Evolutionary conservation across 2,888 invertebrate genomes (phyloP), one percentile per base, ranked within the genome.

Genomic region (Chloroclysta siterata): DNA sequence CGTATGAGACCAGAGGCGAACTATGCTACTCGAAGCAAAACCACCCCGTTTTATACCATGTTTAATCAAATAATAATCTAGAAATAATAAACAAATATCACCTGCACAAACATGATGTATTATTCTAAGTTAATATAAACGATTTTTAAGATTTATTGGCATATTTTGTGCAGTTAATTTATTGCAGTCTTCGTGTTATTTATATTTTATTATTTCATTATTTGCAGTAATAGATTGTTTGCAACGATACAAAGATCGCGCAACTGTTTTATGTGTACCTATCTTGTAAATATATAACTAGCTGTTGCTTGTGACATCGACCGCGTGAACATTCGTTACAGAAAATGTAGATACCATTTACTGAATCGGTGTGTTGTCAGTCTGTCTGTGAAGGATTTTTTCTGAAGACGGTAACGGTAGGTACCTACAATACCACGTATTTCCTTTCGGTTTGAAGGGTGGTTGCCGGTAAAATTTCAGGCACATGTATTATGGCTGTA

Each of bases 121-220:
- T 64, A 52, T 64, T 53, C 17, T 42, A 42, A 53, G 17, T 60
- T 53, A 65, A 42, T 50, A 46, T 55, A n/a, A 53, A 47, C 48
- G 29, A 53, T 42, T 50, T 41, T 57, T 36, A 64, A 53, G 41
- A 53, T 60, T 51, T 53, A 53, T 15, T 60, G 46, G 46, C 36
- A 39, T 57, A 28, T 42, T 57, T 62, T 42, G n/a, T 63, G 57
- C 47, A 63, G 33, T 33, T n/a, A 59, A 53, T 54, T 63, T 59
- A 63, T 58, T 59, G 53, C 28, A 41, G 15, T 53, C 11, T n/a
- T n/a, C 6, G 5, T 29, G 41, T n/a, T 36, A 8, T 39, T 28
- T 47, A 36, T 47, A 15, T 39, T 39, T 39, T 44, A 44, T 44
- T 36, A 14, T 15, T n/a, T 29, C 28, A 29, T 33, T 33, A 47